Evolutionary conservation across 2,113 vertebrate genomes (phyloP), one percentile per base, ranked within the genome.

Genomic region (Neolamprologus cancellatus): DNA sequence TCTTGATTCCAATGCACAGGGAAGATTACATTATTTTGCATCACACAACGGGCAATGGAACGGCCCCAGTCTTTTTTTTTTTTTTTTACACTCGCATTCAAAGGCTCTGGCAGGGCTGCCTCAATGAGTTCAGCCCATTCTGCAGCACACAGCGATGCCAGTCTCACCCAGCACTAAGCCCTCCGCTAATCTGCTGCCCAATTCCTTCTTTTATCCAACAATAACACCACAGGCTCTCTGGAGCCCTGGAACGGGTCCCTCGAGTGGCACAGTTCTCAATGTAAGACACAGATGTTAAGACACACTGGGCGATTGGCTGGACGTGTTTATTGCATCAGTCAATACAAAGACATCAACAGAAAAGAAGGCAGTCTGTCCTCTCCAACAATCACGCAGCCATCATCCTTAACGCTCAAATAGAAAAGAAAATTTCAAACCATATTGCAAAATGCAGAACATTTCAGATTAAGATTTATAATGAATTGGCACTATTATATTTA

Each of bases 261-360:
- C 5, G 36, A 89, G 82, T 55, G 78, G 83, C 84, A 57, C 32
- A 23, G 55, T 12, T 71, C 88, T 82, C 81, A 78, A 64, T 76
- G 83, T 78, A 85, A 91, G 59, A 90, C 87, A 91, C 90, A 94
- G 89, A 94, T 84, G 92, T 93, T 88, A 64, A 61, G 54, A 92
- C 86, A 87, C 89, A 50, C 53, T 55, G 82, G 78, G 81, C 88
- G 39, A 71, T 59, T 78, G 89, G 82, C 53, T 84, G 88, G 84
- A 91, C 79, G 44, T 79, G 89, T 95, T 94, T 94, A 95, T 95
- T 95, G 87, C 89, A 91, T 90, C 85, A 92, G 87, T 83, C 92
- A 87, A 87, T 90, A 96, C 82, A 94, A 94, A 92, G 90, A 92
- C 85, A 87, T 91, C 48, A 87, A 71, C 69, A 82, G 79, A 89